Percentiles rank a stretch among this genome's conserved stretches.
Evolutionary conservation across 2,113 vertebrate species (phyloP).

Genomic region (Zapornia atra): DNA sequence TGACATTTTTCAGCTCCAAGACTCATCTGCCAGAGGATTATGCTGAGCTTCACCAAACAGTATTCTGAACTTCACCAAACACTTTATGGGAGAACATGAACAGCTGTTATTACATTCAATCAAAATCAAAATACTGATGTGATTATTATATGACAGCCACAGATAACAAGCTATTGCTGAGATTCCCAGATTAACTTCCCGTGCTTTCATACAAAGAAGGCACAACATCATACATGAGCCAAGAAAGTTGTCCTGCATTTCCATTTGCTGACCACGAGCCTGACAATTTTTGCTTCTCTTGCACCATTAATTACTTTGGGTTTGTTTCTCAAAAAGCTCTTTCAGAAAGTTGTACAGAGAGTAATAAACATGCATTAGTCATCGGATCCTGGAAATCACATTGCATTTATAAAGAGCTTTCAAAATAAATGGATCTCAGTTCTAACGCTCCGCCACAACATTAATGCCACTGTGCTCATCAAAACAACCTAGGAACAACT

Average conservation of each 20-base stretch:
- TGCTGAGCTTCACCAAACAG: not conserved
- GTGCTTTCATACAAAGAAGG: not conserved
- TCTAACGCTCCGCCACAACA: conserved; percentile 22
- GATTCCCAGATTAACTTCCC: not conserved
- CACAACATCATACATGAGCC: not conserved
- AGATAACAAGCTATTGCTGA: not conserved
- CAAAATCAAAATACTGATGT: conserved; percentile 1
- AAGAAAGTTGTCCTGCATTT: not conserved
- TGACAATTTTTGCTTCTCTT: conserved; percentile 22
- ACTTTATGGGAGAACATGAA: not conserved
- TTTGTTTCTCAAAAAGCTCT: conserved; percentile 61
- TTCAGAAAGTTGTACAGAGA: conserved; percentile 38
- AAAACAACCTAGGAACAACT: conserved; percentile 1
- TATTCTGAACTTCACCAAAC: not conserved
- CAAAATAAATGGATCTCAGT: conserved; percentile 58
- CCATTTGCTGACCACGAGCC: not conserved
- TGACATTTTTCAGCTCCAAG: not conserved
- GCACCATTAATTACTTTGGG: conserved; percentile 32
- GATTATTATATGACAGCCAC: not conserved
- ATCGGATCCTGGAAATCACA: conserved; percentile 51
- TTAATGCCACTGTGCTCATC: not conserved
- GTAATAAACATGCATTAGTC: conserved; percentile 56
- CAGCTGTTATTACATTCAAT: not conserved
- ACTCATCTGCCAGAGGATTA: not conserved
- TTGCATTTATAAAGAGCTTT: conserved; percentile 49